phyloP scores from a whole-genome alignment of 2,113 vertebrate genomes.

The Lates calcarifer region DNA sequence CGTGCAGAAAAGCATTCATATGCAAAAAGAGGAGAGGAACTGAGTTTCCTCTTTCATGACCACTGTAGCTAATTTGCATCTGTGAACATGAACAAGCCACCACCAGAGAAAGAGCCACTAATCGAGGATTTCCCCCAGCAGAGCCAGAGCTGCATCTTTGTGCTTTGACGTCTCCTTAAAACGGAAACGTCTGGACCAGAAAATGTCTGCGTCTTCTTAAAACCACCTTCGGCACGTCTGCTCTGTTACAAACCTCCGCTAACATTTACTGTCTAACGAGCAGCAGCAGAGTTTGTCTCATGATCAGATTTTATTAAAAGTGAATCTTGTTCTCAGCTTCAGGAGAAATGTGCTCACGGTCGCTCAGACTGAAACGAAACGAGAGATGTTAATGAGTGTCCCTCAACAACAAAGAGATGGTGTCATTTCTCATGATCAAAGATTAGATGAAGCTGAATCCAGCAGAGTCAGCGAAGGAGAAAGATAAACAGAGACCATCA shows the following conservation, averaged over 20 bases:
- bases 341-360: conserved; percentile 1
- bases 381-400: too few relatives aligned
- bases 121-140: conserved; percentile 47
- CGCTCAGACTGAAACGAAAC: conserved; percentile 2
- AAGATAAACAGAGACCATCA: too few relatives aligned
- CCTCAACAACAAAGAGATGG: too few relatives aligned
- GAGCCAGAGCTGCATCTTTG: conserved; percentile 28
- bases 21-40: conserved; percentile 23
- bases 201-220: not conserved
- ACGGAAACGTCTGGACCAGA: conserved; percentile 11
- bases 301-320: not conserved
- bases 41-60: conserved; percentile 33
- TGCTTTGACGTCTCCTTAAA: conserved; percentile 11
- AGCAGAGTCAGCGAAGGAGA: too few relatives aligned
- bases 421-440: too few relatives aligned
- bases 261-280: not conserved
- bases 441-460: too few relatives aligned
- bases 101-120: conserved; percentile 21
- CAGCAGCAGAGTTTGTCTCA: not conserved
- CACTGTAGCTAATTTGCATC: conserved; percentile 30
- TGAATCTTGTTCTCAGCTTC: not conserved
- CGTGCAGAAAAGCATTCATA: conserved; percentile 29
- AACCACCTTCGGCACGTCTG: not conserved
- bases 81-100: conserved; percentile 26
- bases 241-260: not conserved